A percentile compares a stretch with the other conserved stretches of the same genome.
These are phyloP conservation scores for Hyles lineata DNA, from an alignment of 2,888 invertebrate genomes.

Conservation along the genomic window DNA sequence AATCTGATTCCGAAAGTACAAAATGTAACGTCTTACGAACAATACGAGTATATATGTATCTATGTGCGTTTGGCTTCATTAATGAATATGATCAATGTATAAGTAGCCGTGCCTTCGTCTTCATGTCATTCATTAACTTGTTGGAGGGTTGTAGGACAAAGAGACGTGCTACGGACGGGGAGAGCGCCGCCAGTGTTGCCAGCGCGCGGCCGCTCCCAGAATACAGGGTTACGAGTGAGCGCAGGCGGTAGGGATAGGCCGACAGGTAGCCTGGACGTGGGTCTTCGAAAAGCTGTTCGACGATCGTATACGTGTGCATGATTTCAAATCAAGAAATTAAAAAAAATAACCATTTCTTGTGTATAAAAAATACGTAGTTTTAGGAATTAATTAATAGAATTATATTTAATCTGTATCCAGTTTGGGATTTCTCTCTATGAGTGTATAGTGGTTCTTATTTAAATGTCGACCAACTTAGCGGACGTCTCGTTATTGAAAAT, in stretches of 20 bases:
- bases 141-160: conserved; percentile 37
- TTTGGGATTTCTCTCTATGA: conserved; percentile 85
- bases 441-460: conserved; percentile 84
- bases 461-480: conserved; percentile 84
- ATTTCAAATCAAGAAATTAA: conserved; percentile 80
- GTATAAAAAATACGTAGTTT: conserved; percentile 79
- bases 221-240: conserved; percentile 74
- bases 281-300: conserved; percentile 81
- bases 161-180: conserved; percentile 43
- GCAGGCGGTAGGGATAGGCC: conserved; percentile 57
- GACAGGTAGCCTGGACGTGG: conserved; percentile 66
- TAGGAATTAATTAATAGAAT: conserved; percentile 83
- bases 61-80: conserved; percentile 82
- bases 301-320: conserved; percentile 83
- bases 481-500: conserved; percentile 83
- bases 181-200: conserved; percentile 55
- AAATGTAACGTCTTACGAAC: conserved; percentile 79
- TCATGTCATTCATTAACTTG: conserved; percentile 60
- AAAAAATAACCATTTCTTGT: conserved; percentile 76
- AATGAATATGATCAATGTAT: conserved; percentile 70
- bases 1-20: conserved; percentile 85
- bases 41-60: conserved; percentile 66
- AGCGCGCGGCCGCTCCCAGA: conserved; percentile 56
- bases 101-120: conserved; percentile 84
- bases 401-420: conserved; percentile 84